These are phyloP conservation scores for Phenganax marumi DNA, from an alignment of 92 coral and sea anemone species.

Conservation along the genomic window DNA sequence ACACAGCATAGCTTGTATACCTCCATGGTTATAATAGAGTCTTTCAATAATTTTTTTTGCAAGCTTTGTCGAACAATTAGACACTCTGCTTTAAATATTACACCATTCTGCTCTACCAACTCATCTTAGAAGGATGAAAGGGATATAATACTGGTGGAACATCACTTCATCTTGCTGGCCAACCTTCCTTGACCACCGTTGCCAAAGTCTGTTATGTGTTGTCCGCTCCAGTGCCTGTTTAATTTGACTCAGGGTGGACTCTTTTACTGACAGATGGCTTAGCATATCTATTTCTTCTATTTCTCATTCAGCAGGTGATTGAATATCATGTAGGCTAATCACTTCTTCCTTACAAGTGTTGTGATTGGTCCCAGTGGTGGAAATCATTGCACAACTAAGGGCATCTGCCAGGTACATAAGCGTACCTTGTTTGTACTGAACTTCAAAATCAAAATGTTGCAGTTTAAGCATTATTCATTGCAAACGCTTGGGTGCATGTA, in stretches of 20 bases:
- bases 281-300: conserved; percentile 49
- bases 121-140: conserved; percentile 50
- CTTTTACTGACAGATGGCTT: conserved; percentile 37
- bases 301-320: conserved; percentile 19
- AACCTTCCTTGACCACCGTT: conserved; percentile 34
- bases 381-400: conserved; percentile 50
- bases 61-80: neutral
- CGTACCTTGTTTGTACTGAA: conserved; percentile 51
- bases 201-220: conserved; percentile 21
- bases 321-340: neutral
- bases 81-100: conserved; percentile 44
- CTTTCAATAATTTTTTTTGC: conserved; percentile 16
- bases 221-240: conserved; percentile 45
- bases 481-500: conserved; percentile 50
- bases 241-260: conserved; percentile 34
- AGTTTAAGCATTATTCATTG: conserved; percentile 39
- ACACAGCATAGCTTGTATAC: conserved; percentile 26
- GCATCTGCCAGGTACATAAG: conserved; percentile 51
- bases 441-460: conserved; percentile 52
- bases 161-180: conserved; percentile 47
- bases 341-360: neutral
- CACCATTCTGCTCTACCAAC: conserved; percentile 32
- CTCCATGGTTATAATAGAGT: conserved; percentile 24
- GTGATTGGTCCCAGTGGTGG: neutral
- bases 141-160: conserved; percentile 21